Evolutionary conservation across 2,797 vertebrate species (phyloP), one percentile per base, ranked within the genome.

Genomic region (Malurus leucopterus): DNA sequence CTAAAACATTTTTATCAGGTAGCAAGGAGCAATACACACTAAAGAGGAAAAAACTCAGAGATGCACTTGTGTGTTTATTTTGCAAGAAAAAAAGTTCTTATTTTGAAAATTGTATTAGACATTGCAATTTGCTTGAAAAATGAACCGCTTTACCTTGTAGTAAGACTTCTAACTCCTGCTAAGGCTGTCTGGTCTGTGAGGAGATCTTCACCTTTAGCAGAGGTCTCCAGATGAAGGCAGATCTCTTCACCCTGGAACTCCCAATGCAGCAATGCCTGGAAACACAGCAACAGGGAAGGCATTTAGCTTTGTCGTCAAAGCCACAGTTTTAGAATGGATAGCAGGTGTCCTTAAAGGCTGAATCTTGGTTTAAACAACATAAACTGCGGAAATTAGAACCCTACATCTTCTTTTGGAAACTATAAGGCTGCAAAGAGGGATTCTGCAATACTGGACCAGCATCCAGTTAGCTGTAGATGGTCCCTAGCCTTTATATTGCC

Each of bases 191-290:
- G 82, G 57, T 11, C 32, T 2, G 7, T 24, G 53, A 38, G 23
- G 43, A 70, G 22, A 59, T 71, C 79, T 62, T 89, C 73, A 41
- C 21, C 62, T 38, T 67, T 27, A 54, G 53, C 55, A 90, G 58
- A 62, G 29, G 47, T 81, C 73, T 82, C 46, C 32, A 71, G 53
- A 38, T 0, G 1, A 58, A 91, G 29, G 53, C 46, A 77, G 65
- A 27, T 57, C 32, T 91, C 54, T 76, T 75, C 58, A 77, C 23
- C 30, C 57, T 13, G 36, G n/a, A 83, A 53, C 29, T 79, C 63
- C 62, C 36, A 68, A 41, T 57, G 73, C 61, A 87, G 69, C 65
- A 88, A 41, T 30, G 47, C 88, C 95, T 95, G 78, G 34, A 79
- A 47, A 92, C 47, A 92, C 4, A 92, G 68, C 32, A 91, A 83